Percentiles rank a stretch among this genome's conserved stretches.
These are phyloP conservation scores for Reinhardtius hippoglossoides DNA, from an alignment of 2,113 vertebrate species.

Conservation along the genomic window DNA sequence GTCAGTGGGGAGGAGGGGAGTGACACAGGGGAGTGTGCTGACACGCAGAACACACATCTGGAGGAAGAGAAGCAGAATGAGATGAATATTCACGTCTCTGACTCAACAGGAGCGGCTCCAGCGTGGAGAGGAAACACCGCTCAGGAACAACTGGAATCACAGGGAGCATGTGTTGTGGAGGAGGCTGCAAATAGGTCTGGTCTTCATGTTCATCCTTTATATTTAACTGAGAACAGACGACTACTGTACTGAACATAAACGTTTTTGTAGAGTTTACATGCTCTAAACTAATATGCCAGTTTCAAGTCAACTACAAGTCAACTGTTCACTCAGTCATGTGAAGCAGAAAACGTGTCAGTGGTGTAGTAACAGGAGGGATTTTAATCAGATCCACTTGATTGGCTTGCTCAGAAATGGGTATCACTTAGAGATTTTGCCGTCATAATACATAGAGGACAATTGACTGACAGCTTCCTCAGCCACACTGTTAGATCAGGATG, in stretches of 20 bases:
- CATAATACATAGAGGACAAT: too few species aligned
- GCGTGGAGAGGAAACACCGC: too few species aligned
- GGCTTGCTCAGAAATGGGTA: too few species aligned
- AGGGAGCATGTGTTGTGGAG: constrained; percentile 33
- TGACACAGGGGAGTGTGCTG: constrained; percentile 20
- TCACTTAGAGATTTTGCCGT: too few species aligned
- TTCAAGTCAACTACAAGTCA: too few species aligned
- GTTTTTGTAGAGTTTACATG: too few species aligned
- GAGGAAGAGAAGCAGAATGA: constrained; percentile 42
- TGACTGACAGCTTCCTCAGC: too few species aligned
- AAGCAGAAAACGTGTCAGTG: background rate
- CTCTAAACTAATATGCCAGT: too few species aligned
- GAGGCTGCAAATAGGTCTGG: constrained; percentile 51
- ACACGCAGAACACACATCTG: constrained; percentile 44
- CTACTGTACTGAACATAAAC: background rate
- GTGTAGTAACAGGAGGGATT: background rate
- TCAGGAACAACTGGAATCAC: constrained; percentile 41
- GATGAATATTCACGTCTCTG: constrained; percentile 39
- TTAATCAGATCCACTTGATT: too few species aligned
- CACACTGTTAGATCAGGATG: too few species aligned
- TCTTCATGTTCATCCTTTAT: constrained; percentile 22
- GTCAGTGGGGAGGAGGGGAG: constrained; percentile 29
- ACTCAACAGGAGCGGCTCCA: background rate
- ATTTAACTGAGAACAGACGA: constrained; percentile 11
- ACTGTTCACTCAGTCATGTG: too few species aligned